These are phyloP conservation scores for Melanotaenia nigrans DNA, from an alignment of 2,797 vertebrate genomes.

Conservation along the genomic window DNA sequence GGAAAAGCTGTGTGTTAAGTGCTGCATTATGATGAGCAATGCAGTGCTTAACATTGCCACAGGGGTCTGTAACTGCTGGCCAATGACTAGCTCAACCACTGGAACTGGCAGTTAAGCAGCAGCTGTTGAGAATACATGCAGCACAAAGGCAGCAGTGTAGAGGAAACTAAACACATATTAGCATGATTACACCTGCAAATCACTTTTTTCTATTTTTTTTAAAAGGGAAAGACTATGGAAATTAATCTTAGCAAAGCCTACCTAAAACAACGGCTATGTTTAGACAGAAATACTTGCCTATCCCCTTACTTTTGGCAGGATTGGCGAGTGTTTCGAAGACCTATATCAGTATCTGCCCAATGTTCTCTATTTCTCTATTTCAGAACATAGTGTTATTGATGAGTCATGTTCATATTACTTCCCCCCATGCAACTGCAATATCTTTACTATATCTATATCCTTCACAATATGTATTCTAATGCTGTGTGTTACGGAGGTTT, in stretches of 20 bases:
- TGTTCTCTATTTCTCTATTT: no score
- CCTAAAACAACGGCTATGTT: neutral
- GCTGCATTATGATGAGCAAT: conserved; percentile 13
- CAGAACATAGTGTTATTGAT: neutral
- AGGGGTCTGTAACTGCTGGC: conserved; percentile 35
- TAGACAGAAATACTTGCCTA: no score
- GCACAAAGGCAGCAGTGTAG: conserved; percentile 7
- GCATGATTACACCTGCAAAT: neutral
- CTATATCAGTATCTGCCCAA: no score
- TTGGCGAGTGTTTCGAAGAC: no score
- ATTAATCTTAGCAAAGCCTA: conserved; percentile 19
- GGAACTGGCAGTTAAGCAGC: conserved; percentile 25
- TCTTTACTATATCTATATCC: neutral
- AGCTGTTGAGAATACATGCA: conserved; percentile 27
- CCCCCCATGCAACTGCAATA: neutral
- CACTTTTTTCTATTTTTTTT: neutral
- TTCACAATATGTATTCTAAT: neutral
- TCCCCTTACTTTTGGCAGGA: no score
- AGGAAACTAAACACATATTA: conserved; percentile 20
- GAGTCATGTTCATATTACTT: neutral
- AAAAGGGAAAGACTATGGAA: conserved; percentile 8
- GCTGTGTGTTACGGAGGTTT: neutral
- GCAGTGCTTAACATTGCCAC: conserved; percentile 25
- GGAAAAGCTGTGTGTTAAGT: conserved; percentile 5
- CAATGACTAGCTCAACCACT: conserved; percentile 24